Conservation (phyloP, 2,113 vertebrate genomes). For the Dipodomys merriami region DNA sequence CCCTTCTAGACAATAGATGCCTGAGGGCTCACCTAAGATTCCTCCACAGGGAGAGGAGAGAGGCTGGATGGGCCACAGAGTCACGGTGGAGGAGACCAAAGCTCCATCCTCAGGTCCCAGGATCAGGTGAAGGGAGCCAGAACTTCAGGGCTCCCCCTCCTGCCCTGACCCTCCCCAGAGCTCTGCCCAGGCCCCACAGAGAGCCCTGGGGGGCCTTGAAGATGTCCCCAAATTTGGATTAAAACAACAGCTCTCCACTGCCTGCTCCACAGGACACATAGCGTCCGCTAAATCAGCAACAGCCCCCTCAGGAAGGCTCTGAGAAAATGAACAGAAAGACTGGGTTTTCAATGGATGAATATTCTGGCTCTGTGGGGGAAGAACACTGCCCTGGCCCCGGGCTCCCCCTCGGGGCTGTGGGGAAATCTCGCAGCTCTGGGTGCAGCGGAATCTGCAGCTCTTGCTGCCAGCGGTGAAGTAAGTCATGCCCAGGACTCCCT, state of each 20-base stretch:
- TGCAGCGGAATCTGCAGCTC: constrained; percentile 7
- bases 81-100: not conserved
- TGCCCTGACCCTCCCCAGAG: not conserved
- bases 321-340: constrained; percentile 80
- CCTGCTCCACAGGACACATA: constrained; percentile 64
- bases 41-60: not conserved
- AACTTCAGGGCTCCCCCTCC: not conserved
- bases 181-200: not conserved
- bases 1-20: too few species aligned
- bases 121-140: not conserved
- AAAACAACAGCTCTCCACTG: constrained; percentile 62
- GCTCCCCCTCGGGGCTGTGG: constrained; percentile 23
- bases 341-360: constrained; percentile 67
- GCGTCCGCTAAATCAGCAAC: constrained; percentile 74
- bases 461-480: constrained; percentile 28
- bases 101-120: not conserved
- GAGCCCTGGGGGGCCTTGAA: not conserved
- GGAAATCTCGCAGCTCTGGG: not conserved
- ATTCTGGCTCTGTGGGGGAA: constrained; percentile 60
- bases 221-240: constrained; percentile 81
- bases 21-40: not conserved
- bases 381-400: not conserved
- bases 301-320: constrained; percentile 68
- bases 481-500: constrained; percentile 16
- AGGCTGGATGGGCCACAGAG: too few species aligned